phyloP scores from a whole-genome alignment of 2,113 vertebrate genomes.

The Malurus melanocephalus region DNA sequence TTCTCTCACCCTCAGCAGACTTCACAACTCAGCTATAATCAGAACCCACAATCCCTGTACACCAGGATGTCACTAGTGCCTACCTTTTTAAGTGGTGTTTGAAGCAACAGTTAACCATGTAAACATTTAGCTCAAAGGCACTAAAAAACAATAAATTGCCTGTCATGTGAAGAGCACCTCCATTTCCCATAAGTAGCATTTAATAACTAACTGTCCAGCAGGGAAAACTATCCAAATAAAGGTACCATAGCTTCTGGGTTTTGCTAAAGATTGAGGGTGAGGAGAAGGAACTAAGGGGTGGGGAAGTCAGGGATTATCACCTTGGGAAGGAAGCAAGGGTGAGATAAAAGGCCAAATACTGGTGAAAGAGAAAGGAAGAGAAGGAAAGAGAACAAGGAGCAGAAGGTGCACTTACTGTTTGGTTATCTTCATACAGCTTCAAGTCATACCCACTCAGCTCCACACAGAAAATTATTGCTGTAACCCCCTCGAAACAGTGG shows the following conservation, averaged over 20 bases:
- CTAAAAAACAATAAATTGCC: neutral
- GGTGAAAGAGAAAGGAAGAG: neutral
- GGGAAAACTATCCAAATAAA: neutral
- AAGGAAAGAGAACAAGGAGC: neutral
- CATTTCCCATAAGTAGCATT: neutral
- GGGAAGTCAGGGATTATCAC: neutral
- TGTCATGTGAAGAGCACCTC: neutral
- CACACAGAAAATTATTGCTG: slow-evolving; percentile 99
- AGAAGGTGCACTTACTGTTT: slow-evolving; percentile 82
- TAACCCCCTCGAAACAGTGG: slow-evolving; percentile 98
- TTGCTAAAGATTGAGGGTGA: neutral
- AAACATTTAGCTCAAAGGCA: neutral
- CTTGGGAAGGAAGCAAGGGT: neutral
- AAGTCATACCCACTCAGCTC: slow-evolving; percentile 98
- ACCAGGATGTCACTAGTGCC: neutral
- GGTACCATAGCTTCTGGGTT: neutral
- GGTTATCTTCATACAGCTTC: slow-evolving; percentile 98
- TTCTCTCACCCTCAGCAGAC: neutral
- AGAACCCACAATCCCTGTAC: neutral
- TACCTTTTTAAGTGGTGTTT: neutral
- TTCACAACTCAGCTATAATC: too few species aligned
- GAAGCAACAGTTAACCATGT: neutral
- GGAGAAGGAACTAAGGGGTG: neutral
- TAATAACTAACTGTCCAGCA: neutral
- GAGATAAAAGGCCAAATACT: neutral